Base-by-base conservation (phyloP, 2,113 vertebrate genomes). In the Plecotus auritus region DNA sequence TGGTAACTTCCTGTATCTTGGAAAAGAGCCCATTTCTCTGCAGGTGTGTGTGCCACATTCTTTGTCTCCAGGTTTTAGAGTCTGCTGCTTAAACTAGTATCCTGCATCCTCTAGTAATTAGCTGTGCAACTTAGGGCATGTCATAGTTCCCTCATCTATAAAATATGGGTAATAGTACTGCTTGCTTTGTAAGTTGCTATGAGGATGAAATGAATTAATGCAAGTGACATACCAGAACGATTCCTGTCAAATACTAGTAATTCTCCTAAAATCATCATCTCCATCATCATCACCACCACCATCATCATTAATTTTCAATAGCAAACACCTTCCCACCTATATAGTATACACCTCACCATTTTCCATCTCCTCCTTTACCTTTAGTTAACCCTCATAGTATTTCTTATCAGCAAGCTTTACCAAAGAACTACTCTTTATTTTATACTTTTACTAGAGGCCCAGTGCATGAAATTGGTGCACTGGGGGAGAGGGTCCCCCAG, bases 321-420 rank as follows among this genome's bases (percentile, higher is more conserved):
- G 11, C 18, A 42, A 73, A 61, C 2, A 17, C 11, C 18, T 59
- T 72, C 23, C 47, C 14, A 9, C 5, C 9, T 61, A 18, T 2
- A 0, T 28, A 1, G n/a, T 22, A 12, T 3, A 3, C 0, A 42
- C 16, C 4, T 70, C 4, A 1, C 10, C 32, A 16, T 26, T 49
- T 72, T 56, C 61, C 7, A 23, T 18, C 35, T 26, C 35, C 32
- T 73, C 37, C 32, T 22, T 14, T 61, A 8, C n/a, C 35, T 64
- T 28, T 23, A 49, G 67, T 35, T 66, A 69, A 64, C n/a, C 23
- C 11, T 67, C 56, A 22, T 0, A 35, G 7, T 18, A 13, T 70
- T 32, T 88, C 64, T 85, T 8, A 77, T 51, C 42, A 77, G 4
- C 7, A 42, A 61, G 8, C 1, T 49, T 82, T 56, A 84, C 1